phyloP scores from a whole-genome alignment of 2,888 invertebrate genomes.

The Coelinius sp. region DNA sequence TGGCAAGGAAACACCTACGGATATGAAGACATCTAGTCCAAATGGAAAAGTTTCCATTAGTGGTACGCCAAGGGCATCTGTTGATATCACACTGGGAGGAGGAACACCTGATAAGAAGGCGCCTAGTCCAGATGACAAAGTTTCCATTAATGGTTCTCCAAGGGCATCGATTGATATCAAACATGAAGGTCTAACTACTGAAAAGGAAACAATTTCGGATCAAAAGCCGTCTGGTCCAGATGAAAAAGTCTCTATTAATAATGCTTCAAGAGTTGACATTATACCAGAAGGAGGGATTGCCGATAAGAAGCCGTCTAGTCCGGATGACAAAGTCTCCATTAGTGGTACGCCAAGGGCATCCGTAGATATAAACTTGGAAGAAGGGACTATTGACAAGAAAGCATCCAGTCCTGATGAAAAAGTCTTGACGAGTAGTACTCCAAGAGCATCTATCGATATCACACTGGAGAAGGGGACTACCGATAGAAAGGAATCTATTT shows the following conservation, averaged over 20 bases:
- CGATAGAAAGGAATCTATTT: constrained; percentile 23
- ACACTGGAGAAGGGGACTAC: background rate
- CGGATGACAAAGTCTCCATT: constrained; percentile 9
- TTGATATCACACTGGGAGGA: background rate
- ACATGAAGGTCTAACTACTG: background rate
- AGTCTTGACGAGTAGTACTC: constrained; percentile 1
- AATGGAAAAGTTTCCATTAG: background rate
- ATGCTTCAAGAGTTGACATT: background rate
- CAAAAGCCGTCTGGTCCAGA: constrained; percentile 25
- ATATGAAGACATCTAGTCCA: constrained; percentile 2
- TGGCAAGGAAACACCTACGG: background rate
- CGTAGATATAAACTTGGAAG: background rate
- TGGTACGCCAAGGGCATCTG: background rate
- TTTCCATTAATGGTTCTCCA: background rate
- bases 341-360: background rate
- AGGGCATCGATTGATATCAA: constrained; percentile 10
- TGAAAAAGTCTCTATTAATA: background rate
- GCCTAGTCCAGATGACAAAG: constrained; percentile 20
- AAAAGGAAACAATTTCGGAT: constrained; percentile 23
- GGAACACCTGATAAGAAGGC: background rate
- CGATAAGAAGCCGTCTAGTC: constrained; percentile 13
- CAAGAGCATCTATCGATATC: constrained; percentile 13
- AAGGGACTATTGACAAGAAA: constrained; percentile 24
- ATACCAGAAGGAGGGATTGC: background rate
- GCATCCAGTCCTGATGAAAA: constrained; percentile 34